These are phyloP conservation scores for Drosophila murphyi DNA, from an alignment of 1,140 invertebrate species.

Conservation along the genomic window DNA sequence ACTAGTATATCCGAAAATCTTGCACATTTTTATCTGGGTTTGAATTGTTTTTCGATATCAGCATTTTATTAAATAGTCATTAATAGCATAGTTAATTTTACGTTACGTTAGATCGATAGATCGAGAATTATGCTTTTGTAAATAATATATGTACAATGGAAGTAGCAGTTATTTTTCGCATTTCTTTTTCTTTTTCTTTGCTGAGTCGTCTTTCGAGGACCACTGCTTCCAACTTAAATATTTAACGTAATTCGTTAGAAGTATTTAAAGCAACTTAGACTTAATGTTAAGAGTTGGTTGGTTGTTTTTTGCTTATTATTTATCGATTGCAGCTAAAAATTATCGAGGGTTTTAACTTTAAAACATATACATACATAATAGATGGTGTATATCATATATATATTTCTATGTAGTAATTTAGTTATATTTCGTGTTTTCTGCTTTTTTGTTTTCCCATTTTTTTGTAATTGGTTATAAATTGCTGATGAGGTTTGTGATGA, in stretches of 20 bases:
- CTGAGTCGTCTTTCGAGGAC: slow-evolving; percentile 14
- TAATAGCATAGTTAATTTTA: slow-evolving; percentile 37
- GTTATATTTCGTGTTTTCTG: slow-evolving; percentile 6
- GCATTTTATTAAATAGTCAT: slow-evolving; percentile 22
- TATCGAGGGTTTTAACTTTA: slow-evolving; percentile 31
- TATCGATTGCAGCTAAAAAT: slow-evolving; percentile 49
- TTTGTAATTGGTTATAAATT: slow-evolving; percentile 43
- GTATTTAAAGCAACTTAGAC: slow-evolving; percentile 63
- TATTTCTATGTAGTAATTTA: slow-evolving; percentile 15
- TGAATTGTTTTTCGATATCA: slow-evolving; percentile 21
- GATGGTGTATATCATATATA: slow-evolving; percentile 18
- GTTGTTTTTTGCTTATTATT: slow-evolving; percentile 28
- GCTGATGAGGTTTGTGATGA: slow-evolving; percentile 42
- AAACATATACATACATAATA: slow-evolving; percentile 45
- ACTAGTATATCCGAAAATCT: slow-evolving; percentile 31
- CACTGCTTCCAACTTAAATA: slow-evolving; percentile 45
- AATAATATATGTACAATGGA: slow-evolving; percentile 49
- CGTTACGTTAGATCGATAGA: slow-evolving; percentile 33
- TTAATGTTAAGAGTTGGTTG: slow-evolving; percentile 51
- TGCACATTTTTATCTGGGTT: slow-evolving; percentile 23
- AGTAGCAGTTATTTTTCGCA: slow-evolving; percentile 7
- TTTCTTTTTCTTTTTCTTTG: neutral
- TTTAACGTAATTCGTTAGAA: slow-evolving; percentile 50
- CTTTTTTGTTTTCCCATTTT: neutral
- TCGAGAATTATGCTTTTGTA: slow-evolving; percentile 45